phyloP scores from a whole-genome alignment of 2,888 invertebrate species.

The Agriotes lineatus region DNA sequence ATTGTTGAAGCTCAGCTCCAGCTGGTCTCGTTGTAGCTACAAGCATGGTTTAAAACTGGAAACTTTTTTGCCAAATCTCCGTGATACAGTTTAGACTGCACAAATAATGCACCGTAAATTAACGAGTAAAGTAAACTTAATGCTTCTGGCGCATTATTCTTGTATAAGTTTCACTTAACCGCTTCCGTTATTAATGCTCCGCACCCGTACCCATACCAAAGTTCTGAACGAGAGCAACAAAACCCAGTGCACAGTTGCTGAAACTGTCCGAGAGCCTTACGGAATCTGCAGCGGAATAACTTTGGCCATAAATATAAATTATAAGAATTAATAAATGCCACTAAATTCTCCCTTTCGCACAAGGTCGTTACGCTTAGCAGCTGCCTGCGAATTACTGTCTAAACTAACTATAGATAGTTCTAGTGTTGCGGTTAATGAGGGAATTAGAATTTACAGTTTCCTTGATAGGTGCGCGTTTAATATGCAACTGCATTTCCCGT shows the following conservation, averaged over 20 bases:
- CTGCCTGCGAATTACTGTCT: constrained; percentile 3
- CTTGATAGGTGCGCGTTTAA: not conserved
- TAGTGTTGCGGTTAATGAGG: constrained; percentile 1
- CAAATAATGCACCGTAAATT: not conserved
- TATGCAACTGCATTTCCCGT: constrained; percentile 2
- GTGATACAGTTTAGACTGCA: no score
- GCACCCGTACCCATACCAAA: not conserved
- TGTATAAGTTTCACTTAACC: not conserved
- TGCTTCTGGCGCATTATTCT: not conserved
- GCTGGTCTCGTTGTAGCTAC: no score
- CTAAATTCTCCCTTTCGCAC: constrained; percentile 33
- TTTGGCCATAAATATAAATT: constrained; percentile 49
- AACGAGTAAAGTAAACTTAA: not conserved
- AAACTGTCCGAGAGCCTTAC: constrained; percentile 28
- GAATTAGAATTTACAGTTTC: constrained; percentile 6
- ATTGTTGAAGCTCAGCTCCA: no score
- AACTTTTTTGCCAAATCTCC: no score
- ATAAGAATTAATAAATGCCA: constrained; percentile 49
- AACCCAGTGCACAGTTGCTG: constrained; percentile 34
- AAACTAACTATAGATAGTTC: constrained; percentile 5
- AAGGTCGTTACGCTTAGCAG: constrained; percentile 1
- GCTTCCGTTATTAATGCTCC: constrained; percentile 1
- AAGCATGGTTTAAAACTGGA: no score
- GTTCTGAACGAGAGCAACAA: constrained; percentile 21
- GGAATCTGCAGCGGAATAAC: constrained; percentile 31